Base-by-base conservation (phyloP, 2,113 vertebrate species). In the Malurus cyaneus region DNA sequence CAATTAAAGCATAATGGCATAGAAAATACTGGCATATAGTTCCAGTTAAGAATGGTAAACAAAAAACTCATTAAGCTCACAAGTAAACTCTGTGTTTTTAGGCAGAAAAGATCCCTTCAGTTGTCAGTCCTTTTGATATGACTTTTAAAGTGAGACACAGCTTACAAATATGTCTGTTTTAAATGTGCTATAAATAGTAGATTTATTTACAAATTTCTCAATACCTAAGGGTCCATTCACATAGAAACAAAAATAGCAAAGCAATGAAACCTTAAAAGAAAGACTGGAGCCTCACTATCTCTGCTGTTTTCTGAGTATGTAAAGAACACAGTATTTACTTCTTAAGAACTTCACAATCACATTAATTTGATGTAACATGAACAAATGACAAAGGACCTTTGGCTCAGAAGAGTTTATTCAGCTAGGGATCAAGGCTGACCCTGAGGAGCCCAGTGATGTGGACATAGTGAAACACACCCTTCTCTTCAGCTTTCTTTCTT, bases 391-490 rank as follows among this genome's bases (percentile, higher is more conserved):
- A 69, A 90, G 47, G 11, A 86, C 12, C 7, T 86, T 72, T 56
- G 69, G 18, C 44, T 76, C 31, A 20, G 53, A 82, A 46, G 5
- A 92, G 24, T 59, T 82, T 44, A n/a, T 67, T 86, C 31, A n/a
- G 41, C 36, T 76, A 57, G 42, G 8, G 15, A 67, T 70, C n/a
- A 42, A 77, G 50, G 42, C 42, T 62, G 34, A 42, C 61, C 53
- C 57, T 46, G 32, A 76, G 62, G 5, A 80, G 15, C 9, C 8
- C n/a, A 29, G 13, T 29, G 71, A 41, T 15, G 18, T 50, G 28
- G 12, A 23, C 18, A 41, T 11, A 41, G 16, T 9, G 14, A 32
- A 23, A 71, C 1, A 5, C 0, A 3, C 7, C 18, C 6, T 2
- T 1, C 9, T 11, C 8, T 23, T 59, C 18, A 72, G 5, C 14